phyloP scores from a whole-genome alignment of 1,140 invertebrate genomes.

The Drosophila elegans region DNA sequence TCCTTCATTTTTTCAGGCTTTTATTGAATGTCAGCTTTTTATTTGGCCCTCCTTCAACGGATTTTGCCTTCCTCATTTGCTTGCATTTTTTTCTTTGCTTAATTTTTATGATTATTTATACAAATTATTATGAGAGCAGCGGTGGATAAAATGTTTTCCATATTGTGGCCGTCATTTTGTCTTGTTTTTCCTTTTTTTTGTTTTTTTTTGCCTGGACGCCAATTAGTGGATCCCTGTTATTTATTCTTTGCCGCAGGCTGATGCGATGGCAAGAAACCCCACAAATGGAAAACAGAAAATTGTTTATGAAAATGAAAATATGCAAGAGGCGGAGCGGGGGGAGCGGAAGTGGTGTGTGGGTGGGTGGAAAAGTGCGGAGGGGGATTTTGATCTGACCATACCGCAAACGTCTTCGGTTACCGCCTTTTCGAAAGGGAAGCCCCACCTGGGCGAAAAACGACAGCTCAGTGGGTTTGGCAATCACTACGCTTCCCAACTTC shows the following conservation, averaged over 20 bases:
- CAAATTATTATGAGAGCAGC: constrained; percentile 50
- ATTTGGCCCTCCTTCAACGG: constrained; percentile 25
- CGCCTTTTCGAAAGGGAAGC: constrained; percentile 49
- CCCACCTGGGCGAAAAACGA: constrained; percentile 42
- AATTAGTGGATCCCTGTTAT: constrained; percentile 60
- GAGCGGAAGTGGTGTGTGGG: constrained; percentile 12
- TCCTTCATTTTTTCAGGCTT: constrained; percentile 17
- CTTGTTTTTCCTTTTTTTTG: constrained; percentile 19
- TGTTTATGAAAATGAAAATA: constrained; percentile 52
- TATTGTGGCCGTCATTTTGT: constrained; percentile 55
- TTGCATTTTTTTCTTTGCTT: constrained; percentile 38
- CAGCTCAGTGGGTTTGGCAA: constrained; percentile 32
- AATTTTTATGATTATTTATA: constrained; percentile 65
- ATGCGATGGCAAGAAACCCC: constrained; percentile 42
- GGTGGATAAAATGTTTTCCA: constrained; percentile 50
- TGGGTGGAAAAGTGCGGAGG: constrained; percentile 8
- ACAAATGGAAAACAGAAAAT: constrained; percentile 55
- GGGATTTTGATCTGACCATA: constrained; percentile 30
- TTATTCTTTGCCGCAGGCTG: constrained; percentile 51
- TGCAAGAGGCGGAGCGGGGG: background rate
- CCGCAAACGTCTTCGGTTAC: constrained; percentile 59
- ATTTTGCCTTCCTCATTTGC: constrained; percentile 25
- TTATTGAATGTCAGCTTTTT: constrained; percentile 60
- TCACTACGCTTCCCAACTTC: constrained; percentile 6
- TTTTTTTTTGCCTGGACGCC: constrained; percentile 38